Evolutionary conservation across 1,140 invertebrate species (phyloP), one percentile per base, ranked within the genome.

Genomic region (Carposina sasakii): DNA sequence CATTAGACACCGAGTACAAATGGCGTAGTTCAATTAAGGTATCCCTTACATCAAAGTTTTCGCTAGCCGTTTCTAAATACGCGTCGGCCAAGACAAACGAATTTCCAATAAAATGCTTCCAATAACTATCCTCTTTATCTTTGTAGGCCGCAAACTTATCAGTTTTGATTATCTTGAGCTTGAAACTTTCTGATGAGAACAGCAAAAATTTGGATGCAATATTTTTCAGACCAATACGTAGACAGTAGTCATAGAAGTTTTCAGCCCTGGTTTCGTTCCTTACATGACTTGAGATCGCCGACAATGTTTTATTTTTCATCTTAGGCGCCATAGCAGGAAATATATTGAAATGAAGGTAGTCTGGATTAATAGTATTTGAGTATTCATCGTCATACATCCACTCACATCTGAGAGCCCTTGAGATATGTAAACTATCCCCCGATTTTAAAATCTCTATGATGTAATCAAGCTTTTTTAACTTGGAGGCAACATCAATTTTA

Each of bases 401-500:
- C 4, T 3, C 16, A 44, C 54, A 52, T 50, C 63, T 67, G 0
- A 71, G 44, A 1, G 57, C 64, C 34, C 54, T 55, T 5, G 60
- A 48, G 16, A 63, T 61, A 26, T 65, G 53, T 13, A 67, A 48
- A n/a, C 36, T 58, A 19, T 67, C 67, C 1, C 59, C 67, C 24
- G 43, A 61, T 45, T 66, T 71, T 1, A 71, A 40, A 5, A 56
- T 41, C 36, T 65, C 54, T 12, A 67, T 19, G 17, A 71, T 61
- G 28, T 67, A 71, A 17, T 63, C 54, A 21, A 62, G 24, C 15
- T 67, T 52, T 41, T 50, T 58, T 15, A 58, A 56, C 41, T 61
- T 63, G 0, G 62, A 57, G 3, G 67, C 67, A 0, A 71, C 16
- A 42, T 61, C 60, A 24, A 71, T 71, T 52, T 71, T 67, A 28